Conservation (phyloP, 2,113 vertebrate genomes). For the Equus przewalskii region DNA sequence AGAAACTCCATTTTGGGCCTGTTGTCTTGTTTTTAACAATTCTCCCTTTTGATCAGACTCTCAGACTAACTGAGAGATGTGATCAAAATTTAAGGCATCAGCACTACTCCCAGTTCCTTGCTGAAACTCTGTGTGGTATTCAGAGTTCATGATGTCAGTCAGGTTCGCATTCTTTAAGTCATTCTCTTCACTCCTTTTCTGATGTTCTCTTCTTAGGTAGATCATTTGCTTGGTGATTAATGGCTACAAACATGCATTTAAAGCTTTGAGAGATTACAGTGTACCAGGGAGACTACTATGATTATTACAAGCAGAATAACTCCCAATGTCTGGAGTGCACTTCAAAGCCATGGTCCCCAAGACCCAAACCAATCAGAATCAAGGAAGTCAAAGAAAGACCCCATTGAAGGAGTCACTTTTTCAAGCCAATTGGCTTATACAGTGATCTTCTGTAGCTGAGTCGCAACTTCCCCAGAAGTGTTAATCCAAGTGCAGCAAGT, state of each 20-base stretch:
- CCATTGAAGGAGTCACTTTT: neutral
- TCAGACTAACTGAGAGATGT: neutral
- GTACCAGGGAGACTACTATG: neutral
- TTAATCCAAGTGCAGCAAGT: neutral
- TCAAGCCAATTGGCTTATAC: neutral
- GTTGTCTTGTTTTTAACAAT: neutral
- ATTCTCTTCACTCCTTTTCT: neutral
- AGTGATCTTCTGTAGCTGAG: neutral
- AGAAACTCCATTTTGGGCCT: neutral
- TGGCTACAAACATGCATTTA: neutral
- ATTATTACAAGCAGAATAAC: neutral
- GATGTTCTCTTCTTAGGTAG: neutral
- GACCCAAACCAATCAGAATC: neutral
- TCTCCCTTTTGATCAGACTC: neutral
- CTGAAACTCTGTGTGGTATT: neutral
- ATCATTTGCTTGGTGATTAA: neutral
- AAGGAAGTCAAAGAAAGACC: neutral
- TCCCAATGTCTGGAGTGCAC: neutral
- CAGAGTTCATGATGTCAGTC: neutral
- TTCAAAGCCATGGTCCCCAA: neutral
- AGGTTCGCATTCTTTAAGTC: neutral
- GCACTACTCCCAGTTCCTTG: neutral
- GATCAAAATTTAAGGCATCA: neutral
- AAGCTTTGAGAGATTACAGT: neutral
- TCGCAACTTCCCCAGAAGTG: neutral